Base-by-base conservation (phyloP, 2,888 invertebrate species). In the Drosophila picticornis region DNA sequence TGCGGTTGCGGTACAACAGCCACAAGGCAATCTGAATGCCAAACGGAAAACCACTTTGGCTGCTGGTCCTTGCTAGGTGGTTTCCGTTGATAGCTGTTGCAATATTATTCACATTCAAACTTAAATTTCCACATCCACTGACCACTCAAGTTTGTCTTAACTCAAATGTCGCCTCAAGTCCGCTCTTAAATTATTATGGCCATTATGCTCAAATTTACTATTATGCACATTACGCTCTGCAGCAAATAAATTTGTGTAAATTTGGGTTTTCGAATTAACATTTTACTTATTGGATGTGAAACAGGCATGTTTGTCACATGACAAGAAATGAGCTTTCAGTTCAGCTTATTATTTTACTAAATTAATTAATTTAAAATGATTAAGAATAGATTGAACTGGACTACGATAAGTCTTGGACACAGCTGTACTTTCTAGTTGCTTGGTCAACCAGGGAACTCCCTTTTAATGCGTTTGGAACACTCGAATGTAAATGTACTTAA, bases 1-100 rank as follows among this genome's bases (percentile, higher is more conserved):
- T 87, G 84, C 66, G 82, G 78, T 75, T 80, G 83, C 70, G 76
- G 80, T 75, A 55, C 63, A 66, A 31, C 67, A 72, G 53, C 84
- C 84, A 61, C 84, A 83, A 68, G 68, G 71, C 70, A 72, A 55
- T 62, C 53, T 58, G 67, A 56, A 52, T 25, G 57, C 46, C 58
- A 71, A 69, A 46, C 67, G 58, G 75, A 25, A 55, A 68, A 68
- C 57, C 69, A 38, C 69, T 61, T 40, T n/a, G 29, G 51, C 55
- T 68, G 38, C 56, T 52, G 22, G 51, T 32, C 50, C 51, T 16
- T 52, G 50, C 56, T 43, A 40, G 55, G 43, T 51, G 63, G 34
- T 53, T 53, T 36, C 40, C 25, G n/a, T 40, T 61, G 25, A 19
- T 27, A 27, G 55, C 55, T 56, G 16, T 11, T 40, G 29, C 22